Conservation (phyloP, 2,113 vertebrate species). For the Myotis yumanensis region DNA sequence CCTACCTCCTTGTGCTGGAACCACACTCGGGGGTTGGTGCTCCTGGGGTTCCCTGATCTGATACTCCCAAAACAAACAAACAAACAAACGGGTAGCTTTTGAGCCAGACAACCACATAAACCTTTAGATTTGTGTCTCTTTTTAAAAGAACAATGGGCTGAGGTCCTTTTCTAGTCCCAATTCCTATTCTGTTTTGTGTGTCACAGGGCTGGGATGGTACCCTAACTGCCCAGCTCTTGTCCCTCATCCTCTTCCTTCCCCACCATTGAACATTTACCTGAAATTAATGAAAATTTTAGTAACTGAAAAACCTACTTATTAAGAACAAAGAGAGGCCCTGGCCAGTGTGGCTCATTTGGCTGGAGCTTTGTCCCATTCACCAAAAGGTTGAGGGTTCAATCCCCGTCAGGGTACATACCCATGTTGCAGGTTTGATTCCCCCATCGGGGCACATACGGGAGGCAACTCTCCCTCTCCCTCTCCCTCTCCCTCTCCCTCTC, state of each 20-base stretch:
- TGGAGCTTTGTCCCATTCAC: background rate
- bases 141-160: background rate
- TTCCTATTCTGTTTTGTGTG: background rate
- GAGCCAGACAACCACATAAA: background rate
- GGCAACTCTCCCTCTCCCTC: too few relatives aligned
- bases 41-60: background rate
- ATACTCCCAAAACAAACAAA: background rate
- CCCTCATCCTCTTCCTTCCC: background rate
- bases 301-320: background rate
- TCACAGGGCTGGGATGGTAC: background rate
- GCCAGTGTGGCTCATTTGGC: background rate
- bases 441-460: too few relatives aligned
- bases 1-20: too few relatives aligned
- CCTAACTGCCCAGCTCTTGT: background rate
- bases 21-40: background rate
- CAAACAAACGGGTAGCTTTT: background rate
- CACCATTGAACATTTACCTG: background rate
- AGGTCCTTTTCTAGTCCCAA: background rate
- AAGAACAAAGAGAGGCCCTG: background rate
- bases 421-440: background rate
- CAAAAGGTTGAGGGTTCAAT: background rate
- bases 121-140: background rate
- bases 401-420: background rate
- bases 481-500: too few relatives aligned
- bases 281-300: background rate